Base-by-base conservation (phyloP, 2,113 vertebrate genomes). In the Oncorhynchus keta region DNA sequence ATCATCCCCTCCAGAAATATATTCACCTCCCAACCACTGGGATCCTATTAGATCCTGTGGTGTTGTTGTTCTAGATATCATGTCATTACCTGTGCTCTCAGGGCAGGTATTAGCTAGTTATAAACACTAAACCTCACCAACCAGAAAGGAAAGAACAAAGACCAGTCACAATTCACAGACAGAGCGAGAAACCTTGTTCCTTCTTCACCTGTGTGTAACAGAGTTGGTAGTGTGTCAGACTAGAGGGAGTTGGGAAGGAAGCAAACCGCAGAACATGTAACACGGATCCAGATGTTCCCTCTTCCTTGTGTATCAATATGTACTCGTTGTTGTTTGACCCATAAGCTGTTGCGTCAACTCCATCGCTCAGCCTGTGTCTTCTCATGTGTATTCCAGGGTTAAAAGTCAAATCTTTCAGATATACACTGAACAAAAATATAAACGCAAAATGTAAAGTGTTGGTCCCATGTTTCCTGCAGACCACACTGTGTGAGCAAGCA, bases 1-100 rank as follows among this genome's bases (percentile, higher is more conserved):
- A 93, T 93, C 90, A 92, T 91, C 86, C 88, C 91, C 91, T 91
- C 89, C 90, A 91, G 91, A 93, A 92, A 93, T 90, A 84, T 85
- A 90, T 92, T 90, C 91, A 90, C 85, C 86, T 87, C 87, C 32
- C 66, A 89, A 90, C 90, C 87, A 91, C 86, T 83, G 78, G 77
- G 82, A 86, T 88, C 79, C 82, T 86, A 84, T 89, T 87, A 81
- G 85, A 91, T 87, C 82, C 86, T 81, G 84, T 88, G 89, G 86
- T 83, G 39, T 65, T 79, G 85, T 87, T 87, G 86, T 86, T 88
- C 87, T 79, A 87, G 81, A 82, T 77, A 85, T 86, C 89, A 89
- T 67, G 55, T 76, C 86, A 84, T 87, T 90, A 88, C 84, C 83
- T 83, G 77, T 76, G 81, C 89, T 85, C 78, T 81, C 57, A 3